Conservation (phyloP, 2,888 invertebrate genomes). For the Tiliacea citrago region DNA sequence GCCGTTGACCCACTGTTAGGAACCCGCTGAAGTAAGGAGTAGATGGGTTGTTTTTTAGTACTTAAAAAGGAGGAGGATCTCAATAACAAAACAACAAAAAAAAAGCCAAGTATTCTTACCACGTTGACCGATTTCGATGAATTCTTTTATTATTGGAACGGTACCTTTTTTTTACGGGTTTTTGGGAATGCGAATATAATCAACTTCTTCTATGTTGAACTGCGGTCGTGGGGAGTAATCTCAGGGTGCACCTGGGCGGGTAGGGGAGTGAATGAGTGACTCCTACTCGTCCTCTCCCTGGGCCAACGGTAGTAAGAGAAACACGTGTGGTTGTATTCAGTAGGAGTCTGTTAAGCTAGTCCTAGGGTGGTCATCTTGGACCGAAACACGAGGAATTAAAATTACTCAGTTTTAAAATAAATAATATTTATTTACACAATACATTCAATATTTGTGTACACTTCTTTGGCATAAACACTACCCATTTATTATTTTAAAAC, state of each 20-base stretch:
- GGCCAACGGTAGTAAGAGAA: background rate
- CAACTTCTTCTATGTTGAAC: background rate
- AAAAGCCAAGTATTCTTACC: no score
- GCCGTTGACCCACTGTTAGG: conserved; percentile 64
- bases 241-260: no score
- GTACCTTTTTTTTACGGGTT: no score
- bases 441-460: conserved; percentile 82
- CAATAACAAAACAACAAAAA: no score
- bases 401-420: conserved; percentile 48
- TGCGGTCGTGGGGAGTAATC: background rate
- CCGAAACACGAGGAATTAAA: background rate
- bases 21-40: conserved; percentile 51
- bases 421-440: conserved; percentile 84
- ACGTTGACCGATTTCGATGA: no score
- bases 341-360: background rate
- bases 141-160: no score
- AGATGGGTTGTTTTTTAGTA: no score
- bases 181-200: background rate
- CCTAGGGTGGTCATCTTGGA: background rate
- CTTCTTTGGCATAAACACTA: conserved; percentile 88
- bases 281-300: no score
- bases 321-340: background rate
- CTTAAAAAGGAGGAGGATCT: no score
- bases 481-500: conserved; percentile 76
- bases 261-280: background rate